These are phyloP conservation scores for Sinocyclocheilus anshuiensis DNA, from an alignment of 2,113 vertebrate genomes.

Conservation along the genomic window DNA sequence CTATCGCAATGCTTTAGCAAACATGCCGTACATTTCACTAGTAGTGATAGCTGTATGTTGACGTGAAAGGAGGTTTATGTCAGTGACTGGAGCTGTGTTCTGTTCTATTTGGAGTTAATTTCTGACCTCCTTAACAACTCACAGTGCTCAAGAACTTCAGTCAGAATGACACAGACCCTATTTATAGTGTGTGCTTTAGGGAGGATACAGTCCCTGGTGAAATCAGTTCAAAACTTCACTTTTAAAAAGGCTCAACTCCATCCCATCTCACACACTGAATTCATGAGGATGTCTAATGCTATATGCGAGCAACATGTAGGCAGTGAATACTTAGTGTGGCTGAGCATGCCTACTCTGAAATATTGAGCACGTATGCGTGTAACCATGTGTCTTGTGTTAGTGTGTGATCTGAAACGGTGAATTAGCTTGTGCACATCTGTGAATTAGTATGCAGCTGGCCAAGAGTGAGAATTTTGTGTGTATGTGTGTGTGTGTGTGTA, in stretches of 20 bases:
- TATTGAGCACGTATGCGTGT: background rate
- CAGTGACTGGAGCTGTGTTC: slow-evolving; percentile 57
- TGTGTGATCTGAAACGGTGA: background rate
- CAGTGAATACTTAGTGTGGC: background rate
- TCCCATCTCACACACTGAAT: slow-evolving; percentile 11
- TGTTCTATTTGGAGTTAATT: slow-evolving; percentile 66
- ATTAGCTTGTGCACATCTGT: background rate
- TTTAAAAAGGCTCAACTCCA: slow-evolving; percentile 49
- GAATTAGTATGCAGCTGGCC: slow-evolving; percentile 3
- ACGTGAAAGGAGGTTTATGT: slow-evolving; percentile 32
- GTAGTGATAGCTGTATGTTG: background rate
- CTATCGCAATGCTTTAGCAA: background rate
- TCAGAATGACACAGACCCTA: slow-evolving; percentile 62
- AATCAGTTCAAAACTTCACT: slow-evolving; percentile 62
- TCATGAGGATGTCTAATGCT: background rate
- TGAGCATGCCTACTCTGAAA: background rate
- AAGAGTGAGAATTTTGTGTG: slow-evolving; percentile 44
- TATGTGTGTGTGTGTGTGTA: slow-evolving; percentile 3
- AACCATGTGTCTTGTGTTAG: background rate
- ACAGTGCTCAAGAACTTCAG: slow-evolving; percentile 63
- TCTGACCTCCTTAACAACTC: slow-evolving; percentile 72
- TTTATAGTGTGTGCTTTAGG: slow-evolving; percentile 72
- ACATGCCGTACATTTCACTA: background rate
- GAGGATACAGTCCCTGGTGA: slow-evolving; percentile 67
- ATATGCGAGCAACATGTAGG: background rate